phyloP scores from a whole-genome alignment of 2,113 vertebrate species.

The Cygnus atratus region DNA sequence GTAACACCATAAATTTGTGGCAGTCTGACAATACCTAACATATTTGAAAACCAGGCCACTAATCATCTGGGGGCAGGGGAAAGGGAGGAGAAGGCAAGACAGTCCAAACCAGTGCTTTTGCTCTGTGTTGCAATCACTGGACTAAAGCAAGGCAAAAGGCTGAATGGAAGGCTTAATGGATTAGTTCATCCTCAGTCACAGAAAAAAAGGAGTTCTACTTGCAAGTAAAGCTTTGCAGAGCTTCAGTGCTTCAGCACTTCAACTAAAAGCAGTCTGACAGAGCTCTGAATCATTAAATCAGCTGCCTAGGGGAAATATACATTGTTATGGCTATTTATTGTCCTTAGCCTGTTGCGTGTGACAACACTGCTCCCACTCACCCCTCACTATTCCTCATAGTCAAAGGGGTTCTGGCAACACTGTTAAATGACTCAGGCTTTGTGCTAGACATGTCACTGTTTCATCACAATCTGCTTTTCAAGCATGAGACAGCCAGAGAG shows the following conservation, averaged over 20 bases:
- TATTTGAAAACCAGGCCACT: neutral
- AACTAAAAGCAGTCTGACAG: neutral
- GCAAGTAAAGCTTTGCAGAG: neutral
- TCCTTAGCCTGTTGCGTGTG: neutral
- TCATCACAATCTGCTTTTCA: neutral
- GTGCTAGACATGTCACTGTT: neutral
- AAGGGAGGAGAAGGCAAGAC: neutral
- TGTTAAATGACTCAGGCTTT: neutral
- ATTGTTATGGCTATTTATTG: neutral
- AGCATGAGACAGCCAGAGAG: neutral
- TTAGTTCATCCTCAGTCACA: neutral
- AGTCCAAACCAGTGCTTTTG: neutral
- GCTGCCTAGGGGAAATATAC: neutral
- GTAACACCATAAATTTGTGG: neutral
- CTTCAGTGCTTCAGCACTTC: neutral
- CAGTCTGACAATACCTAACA: neutral
- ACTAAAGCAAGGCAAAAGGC: neutral
- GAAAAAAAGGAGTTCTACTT: neutral
- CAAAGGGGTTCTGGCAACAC: neutral
- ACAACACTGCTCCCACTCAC: neutral
- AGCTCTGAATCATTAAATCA: neutral
- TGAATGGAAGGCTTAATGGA: neutral
- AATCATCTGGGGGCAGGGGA: neutral
- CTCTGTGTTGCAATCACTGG: neutral
- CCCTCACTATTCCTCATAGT: neutral